Conservation (phyloP, 2,113 vertebrate species). For the Sinosuthora webbiana region DNA sequence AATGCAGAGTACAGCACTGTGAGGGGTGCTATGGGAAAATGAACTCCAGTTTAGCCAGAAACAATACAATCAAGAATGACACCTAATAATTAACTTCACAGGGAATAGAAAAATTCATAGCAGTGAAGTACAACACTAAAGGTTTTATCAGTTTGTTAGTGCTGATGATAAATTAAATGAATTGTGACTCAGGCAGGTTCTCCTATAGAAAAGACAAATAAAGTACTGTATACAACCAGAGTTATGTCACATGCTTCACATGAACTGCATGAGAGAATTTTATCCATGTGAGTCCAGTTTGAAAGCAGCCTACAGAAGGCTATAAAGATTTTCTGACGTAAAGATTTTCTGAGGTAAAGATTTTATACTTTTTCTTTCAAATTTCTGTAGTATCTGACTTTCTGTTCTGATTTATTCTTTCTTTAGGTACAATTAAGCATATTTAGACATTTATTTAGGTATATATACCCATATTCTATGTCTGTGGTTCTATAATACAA, state of each 20-base stretch:
- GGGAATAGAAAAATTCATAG: not conserved
- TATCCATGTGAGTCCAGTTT: not conserved
- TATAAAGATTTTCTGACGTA: not conserved
- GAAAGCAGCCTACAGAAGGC: not conserved
- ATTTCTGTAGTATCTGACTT: not conserved
- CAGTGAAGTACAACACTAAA: not conserved
- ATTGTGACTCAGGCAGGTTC: not conserved
- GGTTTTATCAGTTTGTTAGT: not conserved
- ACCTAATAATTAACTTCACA: not conserved
- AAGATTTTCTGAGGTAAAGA: not conserved
- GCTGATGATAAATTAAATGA: not conserved
- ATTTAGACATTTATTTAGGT: not conserved
- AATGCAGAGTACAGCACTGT: not conserved
- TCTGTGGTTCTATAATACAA: not conserved
- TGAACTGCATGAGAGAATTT: not conserved
- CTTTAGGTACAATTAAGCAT: not conserved
- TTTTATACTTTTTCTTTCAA: not conserved
- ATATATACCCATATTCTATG: not conserved
- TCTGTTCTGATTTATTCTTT: not conserved
- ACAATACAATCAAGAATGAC: not conserved
- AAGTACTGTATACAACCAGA: not conserved
- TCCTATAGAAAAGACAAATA: not conserved
- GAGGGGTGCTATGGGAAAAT: not conserved
- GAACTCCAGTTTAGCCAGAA: not conserved
- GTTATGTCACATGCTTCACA: not conserved